These are phyloP conservation scores for Phthorimaea operculella DNA, from an alignment of 1,140 invertebrate species.

Conservation along the genomic window DNA sequence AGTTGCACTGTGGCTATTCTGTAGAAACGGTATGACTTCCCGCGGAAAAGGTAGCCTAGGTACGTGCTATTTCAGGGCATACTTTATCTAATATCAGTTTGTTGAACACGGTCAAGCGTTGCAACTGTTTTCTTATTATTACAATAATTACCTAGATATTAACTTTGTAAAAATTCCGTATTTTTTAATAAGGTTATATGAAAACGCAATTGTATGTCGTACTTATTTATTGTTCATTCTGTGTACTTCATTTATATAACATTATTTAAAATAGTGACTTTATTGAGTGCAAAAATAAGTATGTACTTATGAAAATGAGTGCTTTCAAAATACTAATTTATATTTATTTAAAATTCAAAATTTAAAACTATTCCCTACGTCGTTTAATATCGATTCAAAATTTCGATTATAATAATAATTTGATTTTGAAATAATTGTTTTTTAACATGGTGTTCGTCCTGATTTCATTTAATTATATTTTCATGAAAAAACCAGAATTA, in stretches of 20 bases:
- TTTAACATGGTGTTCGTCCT: too few species aligned
- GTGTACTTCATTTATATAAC: conserved; percentile 54
- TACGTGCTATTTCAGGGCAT: too few species aligned
- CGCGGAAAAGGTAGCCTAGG: too few species aligned
- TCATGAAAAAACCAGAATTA: too few species aligned
- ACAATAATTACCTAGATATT: not conserved
- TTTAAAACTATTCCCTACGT: not conserved
- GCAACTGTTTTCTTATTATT: conserved; percentile 1
- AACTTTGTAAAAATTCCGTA: conserved; percentile 9
- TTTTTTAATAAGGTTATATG: not conserved
- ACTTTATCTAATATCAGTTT: too few species aligned
- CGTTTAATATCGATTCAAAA: not conserved
- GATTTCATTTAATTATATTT: too few species aligned
- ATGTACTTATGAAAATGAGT: conserved; percentile 56
- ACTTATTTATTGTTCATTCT: conserved; percentile 53
- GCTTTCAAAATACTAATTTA: conserved; percentile 46
- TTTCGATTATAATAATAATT: not conserved
- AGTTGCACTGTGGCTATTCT: too few species aligned
- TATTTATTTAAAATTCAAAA: not conserved
- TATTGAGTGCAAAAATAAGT: conserved; percentile 64
- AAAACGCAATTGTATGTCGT: conserved; percentile 32
- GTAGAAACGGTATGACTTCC: too few species aligned
- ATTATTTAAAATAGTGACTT: conserved; percentile 64
- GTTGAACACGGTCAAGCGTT: too few species aligned
- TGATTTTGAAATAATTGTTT: too few species aligned